phyloP scores from a whole-genome alignment of 1,140 invertebrate genomes.

The Drosophila repleta region DNA sequence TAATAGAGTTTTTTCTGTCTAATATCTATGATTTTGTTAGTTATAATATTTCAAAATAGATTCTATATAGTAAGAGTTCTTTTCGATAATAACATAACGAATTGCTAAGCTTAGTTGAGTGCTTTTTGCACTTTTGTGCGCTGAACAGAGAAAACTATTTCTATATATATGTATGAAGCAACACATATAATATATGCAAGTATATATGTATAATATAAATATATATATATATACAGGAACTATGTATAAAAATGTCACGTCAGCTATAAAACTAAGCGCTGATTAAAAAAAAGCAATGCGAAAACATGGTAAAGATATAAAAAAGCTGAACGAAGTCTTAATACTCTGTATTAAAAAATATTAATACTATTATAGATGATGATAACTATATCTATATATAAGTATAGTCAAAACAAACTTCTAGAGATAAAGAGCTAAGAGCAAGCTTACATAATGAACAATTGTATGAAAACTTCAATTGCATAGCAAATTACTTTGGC shows the following conservation, averaged over 20 bases:
- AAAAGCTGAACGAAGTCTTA: background rate
- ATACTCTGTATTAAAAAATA: slow-evolving; percentile 18
- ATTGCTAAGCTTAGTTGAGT: slow-evolving; percentile 6
- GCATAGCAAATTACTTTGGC: too few relatives aligned
- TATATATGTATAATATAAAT: slow-evolving; percentile 27
- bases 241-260: slow-evolving; percentile 61
- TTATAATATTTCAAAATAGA: too few relatives aligned
- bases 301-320: slow-evolving; percentile 10
- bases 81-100: slow-evolving; percentile 11
- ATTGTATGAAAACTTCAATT: too few relatives aligned
- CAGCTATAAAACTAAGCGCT: slow-evolving; percentile 60
- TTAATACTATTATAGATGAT: too few relatives aligned
- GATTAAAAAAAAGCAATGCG: slow-evolving; percentile 48
- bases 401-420: too few relatives aligned
- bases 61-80: background rate
- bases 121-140: slow-evolving; percentile 40
- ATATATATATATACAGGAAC: slow-evolving; percentile 26
- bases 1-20: too few relatives aligned
- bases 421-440: too few relatives aligned
- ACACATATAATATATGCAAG: slow-evolving; percentile 15
- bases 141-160: slow-evolving; percentile 23
- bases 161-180: background rate
- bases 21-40: too few relatives aligned
- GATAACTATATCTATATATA: too few relatives aligned
- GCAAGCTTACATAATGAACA: too few relatives aligned